Base-by-base conservation (phyloP, 2,113 vertebrate species). In the Sitta europaea region DNA sequence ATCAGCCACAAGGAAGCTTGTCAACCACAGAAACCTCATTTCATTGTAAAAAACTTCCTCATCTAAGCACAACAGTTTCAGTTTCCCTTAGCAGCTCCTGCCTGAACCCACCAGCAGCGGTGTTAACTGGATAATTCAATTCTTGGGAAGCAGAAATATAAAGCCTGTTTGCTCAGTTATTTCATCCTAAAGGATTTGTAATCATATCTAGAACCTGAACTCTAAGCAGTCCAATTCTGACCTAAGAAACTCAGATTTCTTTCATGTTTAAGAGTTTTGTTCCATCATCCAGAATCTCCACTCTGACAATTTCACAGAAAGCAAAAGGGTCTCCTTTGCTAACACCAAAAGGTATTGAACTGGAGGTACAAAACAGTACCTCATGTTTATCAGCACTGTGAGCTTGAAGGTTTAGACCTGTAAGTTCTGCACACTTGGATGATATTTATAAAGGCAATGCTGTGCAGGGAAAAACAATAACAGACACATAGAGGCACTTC, bases 21-120 rank as follows among this genome's bases (percentile, higher is more conserved):
- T 96, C 77, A 94, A 96, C 95, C 97, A 95, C 96, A 96, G 84
- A 94, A 96, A 95, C 88, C 90, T 93, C 88, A 91, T 85, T 95
- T 96, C 88, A 91, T 58, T 94, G 72, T 77, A 80, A 88, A 94
- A 96, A 81, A 42, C 92, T 97, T 97, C 92, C 91, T 92, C 92
- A 57, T 87, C 54, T 14, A 79, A 71, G 61, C 24, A 24, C 61
- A 83, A 85, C 40, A 83, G 67, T 57, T 86, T 72, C 47, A 87
- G 55, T 45, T 91, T 92, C 78, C 88, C 61, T 22, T 42, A 94
- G 83, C n/a, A 91, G 67, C 67, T 94, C 50, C 93, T 43, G 43
- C 25, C n/a, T 71, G 62, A 57, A 82, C 17, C 6, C 43, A 66
- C n/a, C 8, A 2, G 25, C 87, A 72, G 47, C 31, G 1, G 0